Evolutionary conservation across 2,797 vertebrate species (phyloP).

Genomic region (Phylloscopus collybita): DNA sequence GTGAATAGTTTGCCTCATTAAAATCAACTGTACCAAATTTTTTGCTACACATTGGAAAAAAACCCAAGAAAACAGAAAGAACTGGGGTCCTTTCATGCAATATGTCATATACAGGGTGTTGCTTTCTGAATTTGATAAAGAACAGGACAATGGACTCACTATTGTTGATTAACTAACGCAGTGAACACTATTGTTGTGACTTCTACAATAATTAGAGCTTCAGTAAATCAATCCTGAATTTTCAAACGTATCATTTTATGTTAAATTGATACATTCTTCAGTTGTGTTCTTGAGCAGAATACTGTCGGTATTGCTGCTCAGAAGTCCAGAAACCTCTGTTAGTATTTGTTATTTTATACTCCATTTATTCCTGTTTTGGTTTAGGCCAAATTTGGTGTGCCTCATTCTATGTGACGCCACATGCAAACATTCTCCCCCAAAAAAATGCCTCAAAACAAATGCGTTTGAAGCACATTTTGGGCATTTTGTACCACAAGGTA

Average conservation of each 20-base stretch:
- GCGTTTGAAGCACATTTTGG: neutral
- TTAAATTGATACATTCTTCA: neutral
- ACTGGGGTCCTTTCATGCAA: neutral
- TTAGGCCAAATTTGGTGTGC: neutral
- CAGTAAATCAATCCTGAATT: neutral
- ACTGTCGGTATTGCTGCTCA: neutral
- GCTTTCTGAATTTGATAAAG: neutral
- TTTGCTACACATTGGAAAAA: neutral
- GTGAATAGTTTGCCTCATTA: neutral
- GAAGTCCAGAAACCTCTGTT: neutral
- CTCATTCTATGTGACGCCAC: neutral
- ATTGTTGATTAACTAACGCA: neutral
- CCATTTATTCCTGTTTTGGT: neutral
- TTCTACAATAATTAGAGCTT: neutral
- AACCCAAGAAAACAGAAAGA: neutral
- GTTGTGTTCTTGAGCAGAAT: neutral
- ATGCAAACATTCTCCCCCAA: neutral
- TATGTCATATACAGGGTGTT: neutral
- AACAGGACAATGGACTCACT: neutral
- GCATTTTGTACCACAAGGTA: neutral
- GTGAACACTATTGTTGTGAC: neutral
- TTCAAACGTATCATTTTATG: neutral
- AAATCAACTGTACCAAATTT: neutral
- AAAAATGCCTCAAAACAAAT: neutral
- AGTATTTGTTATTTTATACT: neutral